Evolutionary conservation across 2,113 vertebrate genomes (phyloP).

Genomic region (Nycticebus coucang): DNA sequence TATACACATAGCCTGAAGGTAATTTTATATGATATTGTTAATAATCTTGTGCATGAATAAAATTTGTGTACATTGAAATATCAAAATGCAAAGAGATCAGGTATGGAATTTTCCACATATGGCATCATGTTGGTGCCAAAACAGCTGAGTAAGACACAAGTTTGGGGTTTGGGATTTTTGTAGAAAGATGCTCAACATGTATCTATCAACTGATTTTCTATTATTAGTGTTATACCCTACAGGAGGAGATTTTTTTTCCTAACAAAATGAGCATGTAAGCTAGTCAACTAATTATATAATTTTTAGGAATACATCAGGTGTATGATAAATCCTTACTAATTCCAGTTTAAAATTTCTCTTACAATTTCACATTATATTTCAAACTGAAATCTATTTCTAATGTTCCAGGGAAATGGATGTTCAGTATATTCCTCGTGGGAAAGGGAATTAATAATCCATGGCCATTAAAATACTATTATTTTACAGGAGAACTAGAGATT

Average conservation of each 20-base stretch:
- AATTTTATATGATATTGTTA: neutral
- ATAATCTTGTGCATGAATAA: neutral
- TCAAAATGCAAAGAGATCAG: neutral
- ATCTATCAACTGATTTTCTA: neutral
- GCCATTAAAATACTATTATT: conserved; percentile 73
- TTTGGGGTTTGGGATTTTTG: neutral
- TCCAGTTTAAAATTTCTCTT: conserved; percentile 55
- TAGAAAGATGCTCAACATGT: neutral
- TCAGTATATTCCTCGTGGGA: conserved; percentile 63
- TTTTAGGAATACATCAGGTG: neutral
- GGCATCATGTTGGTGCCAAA: neutral
- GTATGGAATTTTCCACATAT: neutral
- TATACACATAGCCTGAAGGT: neutral
- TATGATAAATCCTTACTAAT: conserved; percentile 51
- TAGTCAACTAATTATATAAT: conserved; percentile 32
- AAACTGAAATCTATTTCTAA: conserved; percentile 65
- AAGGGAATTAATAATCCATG: conserved; percentile 73
- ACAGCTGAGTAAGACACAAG: too few relatives aligned
- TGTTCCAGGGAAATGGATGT: conserved; percentile 66
- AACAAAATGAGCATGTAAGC: conserved; percentile 25
- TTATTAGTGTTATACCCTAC: conserved; percentile 23
- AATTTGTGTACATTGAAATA: neutral
- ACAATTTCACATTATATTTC: conserved; percentile 69
- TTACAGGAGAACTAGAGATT: conserved; percentile 50
- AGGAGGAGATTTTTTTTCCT: neutral